Percentiles rank a stretch among this genome's conserved stretches.
These are phyloP conservation scores for Galagoides demidoff DNA, from an alignment of 2,797 vertebrate genomes.

Conservation along the genomic window DNA sequence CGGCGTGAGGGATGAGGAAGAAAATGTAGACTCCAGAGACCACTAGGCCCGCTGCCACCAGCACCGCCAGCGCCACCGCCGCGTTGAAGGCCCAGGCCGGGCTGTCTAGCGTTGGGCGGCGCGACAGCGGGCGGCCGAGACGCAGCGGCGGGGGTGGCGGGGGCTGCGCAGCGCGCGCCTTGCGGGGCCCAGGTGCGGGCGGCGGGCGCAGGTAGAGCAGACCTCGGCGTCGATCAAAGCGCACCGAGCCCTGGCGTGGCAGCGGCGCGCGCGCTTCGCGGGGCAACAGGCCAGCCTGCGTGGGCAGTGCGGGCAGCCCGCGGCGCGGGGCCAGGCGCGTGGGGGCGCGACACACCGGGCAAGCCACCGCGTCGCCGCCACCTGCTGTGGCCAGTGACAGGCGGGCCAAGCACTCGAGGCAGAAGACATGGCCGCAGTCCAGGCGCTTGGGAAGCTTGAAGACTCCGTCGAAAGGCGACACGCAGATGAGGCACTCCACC, in stretches of 20 bases:
- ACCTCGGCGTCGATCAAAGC: slow-evolving; percentile 79
- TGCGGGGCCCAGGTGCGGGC: not conserved
- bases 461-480: slow-evolving; percentile 81
- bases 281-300: slow-evolving; percentile 65
- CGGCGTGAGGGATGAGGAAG: slow-evolving; percentile 74
- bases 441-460: slow-evolving; percentile 92
- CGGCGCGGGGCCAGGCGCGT: slow-evolving; percentile 71
- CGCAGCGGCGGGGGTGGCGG: slow-evolving; percentile 77
- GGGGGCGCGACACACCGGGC: slow-evolving; percentile 80
- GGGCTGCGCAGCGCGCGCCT: not conserved
- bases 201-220: slow-evolving; percentile 78
- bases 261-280: not conserved
- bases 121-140: slow-evolving; percentile 74
- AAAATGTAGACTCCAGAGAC: slow-evolving; percentile 81
- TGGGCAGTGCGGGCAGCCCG: slow-evolving; percentile 79
- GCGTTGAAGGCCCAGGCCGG: slow-evolving; percentile 76
- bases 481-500: slow-evolving; percentile 83
- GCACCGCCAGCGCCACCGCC: slow-evolving; percentile 68
- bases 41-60: slow-evolving; percentile 76
- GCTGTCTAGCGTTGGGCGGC: slow-evolving; percentile 46
- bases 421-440: slow-evolving; percentile 96
- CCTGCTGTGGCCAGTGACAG: slow-evolving; percentile 78
- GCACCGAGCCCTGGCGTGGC: slow-evolving; percentile 56
- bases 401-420: slow-evolving; percentile 90
- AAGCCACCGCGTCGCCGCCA: slow-evolving; percentile 72